These are phyloP conservation scores for Tyrannus savana DNA, from an alignment of 2,113 vertebrate genomes.

Conservation along the genomic window DNA sequence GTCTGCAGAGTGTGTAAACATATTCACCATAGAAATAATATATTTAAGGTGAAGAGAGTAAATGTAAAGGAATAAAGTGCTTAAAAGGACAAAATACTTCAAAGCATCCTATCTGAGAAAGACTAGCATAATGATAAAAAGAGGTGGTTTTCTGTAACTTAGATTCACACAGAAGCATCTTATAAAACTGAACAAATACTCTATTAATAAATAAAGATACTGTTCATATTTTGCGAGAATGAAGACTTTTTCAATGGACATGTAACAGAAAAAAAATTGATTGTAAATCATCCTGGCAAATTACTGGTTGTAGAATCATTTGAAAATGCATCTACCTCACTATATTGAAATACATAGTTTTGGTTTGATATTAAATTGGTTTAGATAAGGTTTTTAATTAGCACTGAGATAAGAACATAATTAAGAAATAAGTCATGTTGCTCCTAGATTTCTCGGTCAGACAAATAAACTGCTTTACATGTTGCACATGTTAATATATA, in stretches of 20 bases:
- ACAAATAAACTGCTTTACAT: not conserved
- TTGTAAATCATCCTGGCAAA: not conserved
- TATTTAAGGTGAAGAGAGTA: not conserved
- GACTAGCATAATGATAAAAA: not conserved
- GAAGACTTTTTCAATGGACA: not conserved
- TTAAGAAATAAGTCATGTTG: not conserved
- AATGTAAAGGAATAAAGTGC: not conserved
- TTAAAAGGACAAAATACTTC: not conserved
- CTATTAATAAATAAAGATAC: not conserved
- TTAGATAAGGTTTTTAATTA: not conserved
- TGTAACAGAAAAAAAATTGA: not conserved
- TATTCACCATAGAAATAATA: not conserved
- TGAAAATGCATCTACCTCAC: not conserved
- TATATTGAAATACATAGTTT: not conserved
- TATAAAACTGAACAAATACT: not conserved
- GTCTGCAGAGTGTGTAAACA: not conserved
- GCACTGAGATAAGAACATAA: not conserved
- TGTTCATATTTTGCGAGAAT: not conserved
- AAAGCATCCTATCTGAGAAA: not conserved
- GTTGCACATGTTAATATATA: not conserved
- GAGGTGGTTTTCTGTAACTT: not conserved
- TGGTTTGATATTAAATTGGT: not conserved
- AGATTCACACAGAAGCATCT: not conserved
- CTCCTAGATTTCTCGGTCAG: not conserved
- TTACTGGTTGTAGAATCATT: not conserved